Percentiles rank a stretch among this genome's conserved stretches.
These are phyloP conservation scores for Pediacus dermestoides DNA, from an alignment of 2,888 invertebrate species.

Conservation along the genomic window DNA sequence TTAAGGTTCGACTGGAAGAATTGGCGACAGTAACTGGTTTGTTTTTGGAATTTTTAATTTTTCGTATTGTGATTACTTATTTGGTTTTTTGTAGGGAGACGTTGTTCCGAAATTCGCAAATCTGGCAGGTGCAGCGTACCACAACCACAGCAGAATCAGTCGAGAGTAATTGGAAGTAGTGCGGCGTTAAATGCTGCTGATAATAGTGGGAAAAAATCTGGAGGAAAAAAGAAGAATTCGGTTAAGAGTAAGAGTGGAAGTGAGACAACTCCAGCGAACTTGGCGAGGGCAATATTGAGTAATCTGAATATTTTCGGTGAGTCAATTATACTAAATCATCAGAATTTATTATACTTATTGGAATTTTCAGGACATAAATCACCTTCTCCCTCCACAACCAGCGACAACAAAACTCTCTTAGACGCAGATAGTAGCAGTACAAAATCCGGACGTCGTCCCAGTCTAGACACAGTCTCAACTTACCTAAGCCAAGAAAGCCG, in stretches of 20 bases:
- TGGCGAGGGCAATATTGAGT: constrained; percentile 74
- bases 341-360: constrained; percentile 9
- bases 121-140: constrained; percentile 30
- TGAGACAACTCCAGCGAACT: constrained; percentile 57
- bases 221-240: constrained; percentile 50
- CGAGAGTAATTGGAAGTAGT: constrained; percentile 40
- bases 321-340: constrained; percentile 22
- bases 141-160: constrained; percentile 19
- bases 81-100: constrained; percentile 34
- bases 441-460: constrained; percentile 73
- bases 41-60: constrained; percentile 26
- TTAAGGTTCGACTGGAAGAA: constrained; percentile 61
- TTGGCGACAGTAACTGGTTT: constrained; percentile 43
- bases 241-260: constrained; percentile 45
- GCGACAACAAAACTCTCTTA: constrained; percentile 47
- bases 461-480: constrained; percentile 84
- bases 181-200: constrained; percentile 37
- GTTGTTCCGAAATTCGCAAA: constrained; percentile 40
- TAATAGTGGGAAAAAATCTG: constrained; percentile 27
- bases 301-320: constrained; percentile 77
- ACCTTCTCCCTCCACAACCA: constrained; percentile 33
- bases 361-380: constrained; percentile 49
- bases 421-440: constrained; percentile 70
- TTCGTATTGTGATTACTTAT: constrained; percentile 1
- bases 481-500: constrained; percentile 84